Evolutionary conservation across 1,140 invertebrate genomes (phyloP), one percentile per base, ranked within the genome.

Genomic region (Drosophila miranda): DNA sequence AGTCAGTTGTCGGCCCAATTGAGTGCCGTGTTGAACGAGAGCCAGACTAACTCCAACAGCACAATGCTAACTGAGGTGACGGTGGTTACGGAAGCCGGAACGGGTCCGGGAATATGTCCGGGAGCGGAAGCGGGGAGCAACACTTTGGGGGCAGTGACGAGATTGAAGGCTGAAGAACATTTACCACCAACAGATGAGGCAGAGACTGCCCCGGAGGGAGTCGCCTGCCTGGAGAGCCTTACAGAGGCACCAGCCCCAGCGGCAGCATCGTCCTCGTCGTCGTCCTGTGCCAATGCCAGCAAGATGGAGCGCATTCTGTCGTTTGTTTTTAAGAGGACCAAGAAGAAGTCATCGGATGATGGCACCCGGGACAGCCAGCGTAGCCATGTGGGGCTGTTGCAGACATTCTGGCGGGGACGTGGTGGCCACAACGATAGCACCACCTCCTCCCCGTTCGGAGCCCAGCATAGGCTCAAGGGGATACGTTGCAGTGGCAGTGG

Each of bases 401-500:
- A 78, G 3, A 77, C 71, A 6, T 59, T 80, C 50, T 87, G 83
- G 75, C 75, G 74, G 43, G 68, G 78, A 6, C 60, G 75, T 58
- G 56, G 56, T 52, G 56, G 56, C 53, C 38, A 14, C 21, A 58
- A 46, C n/a, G 30, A 67, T 13, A 63, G 72, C 28, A 34, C 6
- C 2, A 5, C 34, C 34, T 38, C 34, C 9, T 34, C 34, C 9
- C 3, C 34, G 11, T 78, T 89, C 50, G 64, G 43, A 48, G 61
- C 64, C 11, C 76, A 90, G 42, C 89, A 90, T 72, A 81, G 87
- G 14, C 73, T 90, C 3, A 90, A 90, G 43, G 89, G 89, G 41
- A 90, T 90, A 49, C 84, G 89, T 44, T 75, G 83, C 87, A 90
- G 89, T 70, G 89, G 89, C 70, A 90, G 81, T 78, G 89, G 89